Evolutionary conservation across 2,113 vertebrate genomes (phyloP), one percentile per base, ranked within the genome.

Genomic region (Dicaeum eximium): DNA sequence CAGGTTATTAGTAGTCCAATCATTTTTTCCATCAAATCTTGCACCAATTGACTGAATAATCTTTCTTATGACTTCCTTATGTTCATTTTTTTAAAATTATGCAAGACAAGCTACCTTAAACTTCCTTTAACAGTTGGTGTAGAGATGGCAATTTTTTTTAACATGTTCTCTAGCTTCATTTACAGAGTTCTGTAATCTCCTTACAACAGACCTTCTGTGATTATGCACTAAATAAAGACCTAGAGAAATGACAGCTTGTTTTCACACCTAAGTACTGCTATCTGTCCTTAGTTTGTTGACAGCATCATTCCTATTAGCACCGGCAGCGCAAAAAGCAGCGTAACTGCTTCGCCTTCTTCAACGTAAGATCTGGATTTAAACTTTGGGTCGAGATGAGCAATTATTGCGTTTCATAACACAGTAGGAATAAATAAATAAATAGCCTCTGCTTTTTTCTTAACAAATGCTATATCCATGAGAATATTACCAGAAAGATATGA

Each of bases 131-230:
- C 56, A 87, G 42, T 67, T 93, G 67, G 74, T 80, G 56, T 48
- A 92, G 86, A 58, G 88, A 90, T 65, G n/a, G 81, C 89, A 91
- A 54, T 87, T 93, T 84, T 67, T 90, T 85, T 89, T 89, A 3
- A n/a, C 50, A 40, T 40, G 24, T 92, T 85, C 82, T 86, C 44
- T 69, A 80, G 44, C 38, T 92, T 86, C 62, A 81, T 87, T 88
- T 95, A 24, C 51, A 66, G 64, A 93, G 18, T 54, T 80, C 72
- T 90, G 86, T 96, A 97, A 96, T 96, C 97, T 96, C 86, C 77
- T 96, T 67, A 78, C 47, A 92, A 86, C 93, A 97, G 95, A 93
- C 94, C 78, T 88, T 64, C 87, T 89, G 92, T 51, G 74, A 92
- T 79, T 92, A 71, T 50, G 75, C 75, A 90, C 93, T 94, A 93